Conservation (phyloP, 1,140 invertebrate species). For the Bombus picipes region DNA sequence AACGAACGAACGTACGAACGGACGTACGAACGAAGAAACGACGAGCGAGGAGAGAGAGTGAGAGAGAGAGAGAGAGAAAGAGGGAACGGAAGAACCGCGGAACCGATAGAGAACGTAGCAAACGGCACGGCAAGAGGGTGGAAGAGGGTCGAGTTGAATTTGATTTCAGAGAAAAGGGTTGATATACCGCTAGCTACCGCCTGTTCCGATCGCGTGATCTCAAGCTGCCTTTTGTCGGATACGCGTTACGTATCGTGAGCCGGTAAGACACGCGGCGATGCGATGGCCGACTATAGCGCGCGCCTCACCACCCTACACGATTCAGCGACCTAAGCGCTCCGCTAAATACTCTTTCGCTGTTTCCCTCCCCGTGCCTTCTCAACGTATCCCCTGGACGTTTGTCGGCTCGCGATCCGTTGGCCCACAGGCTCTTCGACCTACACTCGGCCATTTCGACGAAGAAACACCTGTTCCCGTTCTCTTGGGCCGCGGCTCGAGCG, state of each 20-base stretch:
- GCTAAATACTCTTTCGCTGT: slow-evolving; percentile 9
- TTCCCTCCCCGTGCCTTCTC: neutral
- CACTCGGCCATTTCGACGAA: neutral
- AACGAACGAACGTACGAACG: slow-evolving; percentile 44
- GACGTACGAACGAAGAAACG: slow-evolving; percentile 23
- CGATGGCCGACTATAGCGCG: slow-evolving; percentile 26
- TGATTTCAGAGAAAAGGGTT: slow-evolving; percentile 81
- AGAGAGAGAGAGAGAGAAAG: slow-evolving; percentile 30
- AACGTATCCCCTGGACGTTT: slow-evolving; percentile 1
- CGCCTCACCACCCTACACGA: slow-evolving; percentile 6
- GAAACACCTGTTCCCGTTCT: too few relatives aligned
- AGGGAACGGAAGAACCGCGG: neutral
- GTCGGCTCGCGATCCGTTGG: too few relatives aligned
- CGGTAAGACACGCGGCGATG: slow-evolving; percentile 37
- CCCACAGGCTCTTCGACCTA: slow-evolving; percentile 5
- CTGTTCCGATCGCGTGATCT: slow-evolving; percentile 78
- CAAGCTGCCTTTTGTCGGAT: slow-evolving; percentile 71
- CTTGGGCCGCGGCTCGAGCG: too few relatives aligned
- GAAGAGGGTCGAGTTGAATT: slow-evolving; percentile 71
- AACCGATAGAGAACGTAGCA: slow-evolving; percentile 2
- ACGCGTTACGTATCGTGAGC: slow-evolving; percentile 57
- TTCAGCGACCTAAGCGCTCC: neutral
- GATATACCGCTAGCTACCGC: slow-evolving; percentile 65
- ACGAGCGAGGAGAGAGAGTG: slow-evolving; percentile 19
- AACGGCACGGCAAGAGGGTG: neutral